Evolutionary conservation across 23 tunicate genomes (phyloP).

Genomic region (Aplidium turbinatum): DNA sequence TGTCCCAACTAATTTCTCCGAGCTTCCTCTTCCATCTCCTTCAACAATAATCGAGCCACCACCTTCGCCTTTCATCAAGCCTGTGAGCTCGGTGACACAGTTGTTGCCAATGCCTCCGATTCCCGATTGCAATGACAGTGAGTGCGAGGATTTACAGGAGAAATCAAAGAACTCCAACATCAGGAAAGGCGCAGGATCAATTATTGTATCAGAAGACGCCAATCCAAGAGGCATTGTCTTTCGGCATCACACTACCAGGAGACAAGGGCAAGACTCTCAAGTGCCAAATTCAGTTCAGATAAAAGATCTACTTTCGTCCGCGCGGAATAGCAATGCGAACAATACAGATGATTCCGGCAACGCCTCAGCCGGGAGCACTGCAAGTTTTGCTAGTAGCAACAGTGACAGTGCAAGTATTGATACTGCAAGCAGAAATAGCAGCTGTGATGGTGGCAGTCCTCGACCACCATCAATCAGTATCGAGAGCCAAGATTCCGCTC

Average conservation of each 20-base stretch:
- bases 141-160: conserved; percentile 67
- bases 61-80: not conserved
- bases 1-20: conserved; percentile 54
- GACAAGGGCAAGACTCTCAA: not conserved
- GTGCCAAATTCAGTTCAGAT: not conserved
- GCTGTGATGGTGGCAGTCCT: conserved; percentile 91
- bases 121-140: conserved; percentile 85
- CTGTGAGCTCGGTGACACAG: not conserved
- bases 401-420: conserved; percentile 42
- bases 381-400: conserved; percentile 51
- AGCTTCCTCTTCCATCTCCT: conserved; percentile 74
- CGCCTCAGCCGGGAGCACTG: conserved; percentile 88
- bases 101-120: conserved; percentile 92
- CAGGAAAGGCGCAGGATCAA: conserved; percentile 30
- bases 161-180: not conserved
- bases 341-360: conserved; percentile 94
- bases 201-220: conserved; percentile 53
- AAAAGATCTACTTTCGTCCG: conserved; percentile 24
- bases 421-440: conserved; percentile 77
- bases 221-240: conserved; percentile 44
- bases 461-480: conserved; percentile 41
- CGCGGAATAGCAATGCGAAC: conserved; percentile 37
- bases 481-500: conserved; percentile 59
- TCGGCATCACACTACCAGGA: conserved; percentile 18
- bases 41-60: not conserved